A percentile compares a stretch with the other conserved stretches of the same genome.
phyloP scores from a whole-genome alignment of 2,797 vertebrate species.

The Vultur gryphus region DNA sequence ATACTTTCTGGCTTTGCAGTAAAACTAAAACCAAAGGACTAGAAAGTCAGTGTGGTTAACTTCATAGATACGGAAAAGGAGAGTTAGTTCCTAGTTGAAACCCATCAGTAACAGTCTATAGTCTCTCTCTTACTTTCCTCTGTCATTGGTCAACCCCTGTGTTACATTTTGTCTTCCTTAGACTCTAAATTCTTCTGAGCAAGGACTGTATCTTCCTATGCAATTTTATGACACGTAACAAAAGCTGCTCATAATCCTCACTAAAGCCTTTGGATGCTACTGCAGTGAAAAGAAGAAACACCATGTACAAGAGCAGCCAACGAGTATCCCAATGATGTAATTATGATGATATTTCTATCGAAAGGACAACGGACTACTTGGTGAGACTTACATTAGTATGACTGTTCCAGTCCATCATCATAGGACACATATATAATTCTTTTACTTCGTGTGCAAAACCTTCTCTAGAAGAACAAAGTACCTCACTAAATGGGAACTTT shows the following conservation, averaged over 20 bases:
- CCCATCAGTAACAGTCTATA: neutral
- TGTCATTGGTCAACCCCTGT: neutral
- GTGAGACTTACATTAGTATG: constrained; percentile 81
- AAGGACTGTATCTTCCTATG: neutral
- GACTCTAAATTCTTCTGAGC: neutral
- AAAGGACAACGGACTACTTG: constrained; percentile 84
- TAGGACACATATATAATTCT: neutral
- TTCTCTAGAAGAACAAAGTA: constrained; percentile 39
- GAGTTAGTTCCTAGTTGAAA: neutral
- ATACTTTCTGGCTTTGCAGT: neutral
- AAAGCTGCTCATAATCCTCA: neutral
- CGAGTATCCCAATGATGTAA: neutral
- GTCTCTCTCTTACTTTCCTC: neutral
- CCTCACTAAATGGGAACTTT: constrained; percentile 67
- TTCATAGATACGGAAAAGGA: neutral
- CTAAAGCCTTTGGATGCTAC: neutral
- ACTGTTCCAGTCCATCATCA: neutral
- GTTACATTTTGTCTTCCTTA: neutral
- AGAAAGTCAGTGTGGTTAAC: neutral
- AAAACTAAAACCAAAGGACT: neutral
- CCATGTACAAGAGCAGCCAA: neutral
- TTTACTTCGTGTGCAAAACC: neutral
- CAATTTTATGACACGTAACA: neutral
- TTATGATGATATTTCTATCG: neutral
- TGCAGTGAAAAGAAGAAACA: neutral